Evolutionary conservation across 2,888 invertebrate genomes (phyloP).

Genomic region (Macroteleia sp.): DNA sequence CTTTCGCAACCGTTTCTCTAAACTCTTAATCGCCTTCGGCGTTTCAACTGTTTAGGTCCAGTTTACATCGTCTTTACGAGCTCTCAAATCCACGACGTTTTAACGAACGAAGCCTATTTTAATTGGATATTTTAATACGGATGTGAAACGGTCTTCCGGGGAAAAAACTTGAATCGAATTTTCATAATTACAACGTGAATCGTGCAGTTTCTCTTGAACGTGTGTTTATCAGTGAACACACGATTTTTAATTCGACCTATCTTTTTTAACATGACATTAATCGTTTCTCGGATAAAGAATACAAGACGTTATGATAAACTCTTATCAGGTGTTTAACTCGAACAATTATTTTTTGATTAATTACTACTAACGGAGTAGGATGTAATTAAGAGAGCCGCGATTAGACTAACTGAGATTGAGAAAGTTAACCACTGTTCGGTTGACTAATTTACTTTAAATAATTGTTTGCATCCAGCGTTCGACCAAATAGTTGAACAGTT

Average conservation of each 20-base stretch:
- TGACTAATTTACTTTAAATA: no score
- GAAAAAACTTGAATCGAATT: no score
- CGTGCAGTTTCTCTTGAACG: no score
- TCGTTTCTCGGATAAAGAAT: not conserved
- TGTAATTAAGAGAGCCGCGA: no score
- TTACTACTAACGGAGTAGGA: not conserved
- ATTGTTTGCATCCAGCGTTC: no score
- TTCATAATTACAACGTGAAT: not conserved
- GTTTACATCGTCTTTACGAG: conserved; percentile 30
- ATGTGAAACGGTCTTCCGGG: no score
- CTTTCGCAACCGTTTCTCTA: no score
- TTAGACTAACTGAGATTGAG: not conserved
- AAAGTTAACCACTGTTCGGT: not conserved
- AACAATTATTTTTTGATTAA: conserved; percentile 27
- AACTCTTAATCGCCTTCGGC: no score
- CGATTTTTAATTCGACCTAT: conserved; percentile 4
- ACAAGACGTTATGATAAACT: conserved; percentile 2
- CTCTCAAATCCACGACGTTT: not conserved
- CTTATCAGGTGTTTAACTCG: conserved; percentile 2
- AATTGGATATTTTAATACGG: no score
- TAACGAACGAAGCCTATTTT: no score
- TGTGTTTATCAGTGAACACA: not conserved
- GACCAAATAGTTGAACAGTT: no score
- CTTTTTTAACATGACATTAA: not conserved
- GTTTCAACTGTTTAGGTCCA: conserved; percentile 31